Conservation (phyloP, 2,113 vertebrate genomes). For the Catharus minimus region DNA sequence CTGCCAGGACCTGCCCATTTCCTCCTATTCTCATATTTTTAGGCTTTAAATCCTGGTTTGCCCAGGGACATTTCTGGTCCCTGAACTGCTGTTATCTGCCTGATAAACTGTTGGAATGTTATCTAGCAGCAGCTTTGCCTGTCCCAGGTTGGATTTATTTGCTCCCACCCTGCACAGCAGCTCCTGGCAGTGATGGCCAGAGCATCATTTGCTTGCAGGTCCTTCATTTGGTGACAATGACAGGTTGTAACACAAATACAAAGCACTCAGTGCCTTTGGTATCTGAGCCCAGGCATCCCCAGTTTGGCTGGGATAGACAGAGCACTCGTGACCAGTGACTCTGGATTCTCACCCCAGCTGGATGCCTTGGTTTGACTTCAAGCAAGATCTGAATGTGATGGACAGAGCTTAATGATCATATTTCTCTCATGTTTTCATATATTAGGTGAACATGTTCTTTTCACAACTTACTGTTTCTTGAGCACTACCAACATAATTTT, state of each 20-base stretch:
- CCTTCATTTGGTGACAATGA: neutral
- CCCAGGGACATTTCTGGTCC: neutral
- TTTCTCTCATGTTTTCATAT: neutral
- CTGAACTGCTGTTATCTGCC: neutral
- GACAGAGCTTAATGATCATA: neutral
- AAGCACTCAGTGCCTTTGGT: fast-evolving
- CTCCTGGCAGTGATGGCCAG: neutral
- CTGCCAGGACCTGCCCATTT: neutral
- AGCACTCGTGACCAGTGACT: neutral
- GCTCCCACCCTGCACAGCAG: neutral
- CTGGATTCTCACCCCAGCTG: neutral
- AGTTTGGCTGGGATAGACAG: neutral
- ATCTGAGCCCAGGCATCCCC: neutral
- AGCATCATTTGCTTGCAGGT: neutral
- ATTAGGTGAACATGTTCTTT: neutral
- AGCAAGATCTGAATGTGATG: neutral
- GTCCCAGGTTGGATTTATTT: neutral
- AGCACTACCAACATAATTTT: neutral
- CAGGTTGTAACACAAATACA: neutral
- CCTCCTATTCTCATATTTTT: neutral
- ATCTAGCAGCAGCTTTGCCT: neutral
- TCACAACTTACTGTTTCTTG: neutral
- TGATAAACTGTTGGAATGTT: neutral
- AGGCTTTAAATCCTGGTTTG: neutral
- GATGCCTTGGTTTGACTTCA: neutral